Base-by-base conservation (phyloP, 2,113 vertebrate species). In the Typhlomys cinereus region DNA sequence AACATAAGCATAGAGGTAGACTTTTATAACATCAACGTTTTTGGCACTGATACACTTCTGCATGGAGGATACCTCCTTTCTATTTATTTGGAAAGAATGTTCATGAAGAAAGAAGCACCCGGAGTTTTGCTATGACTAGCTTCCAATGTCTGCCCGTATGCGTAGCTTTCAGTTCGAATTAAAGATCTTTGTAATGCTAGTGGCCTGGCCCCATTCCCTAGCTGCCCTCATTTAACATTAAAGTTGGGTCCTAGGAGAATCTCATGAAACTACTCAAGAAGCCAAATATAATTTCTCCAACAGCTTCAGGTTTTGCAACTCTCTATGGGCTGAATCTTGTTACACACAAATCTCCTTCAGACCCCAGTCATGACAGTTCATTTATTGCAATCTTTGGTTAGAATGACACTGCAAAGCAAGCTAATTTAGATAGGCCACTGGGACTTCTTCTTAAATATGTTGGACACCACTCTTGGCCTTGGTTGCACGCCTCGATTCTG, bases 301-400 rank as follows among this genome's bases (percentile, higher is more conserved):
- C 82, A 95, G 88, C 27, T 92, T 52, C 82, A 85, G 82, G 64
- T 95, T 94, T 95, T 90, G 76, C 48, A 95, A 86, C 82, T 88
- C 62, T 94, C 88, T 85, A 7, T 2, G 13, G 87, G 67, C 74
- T 93, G 94, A 91, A 88, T 88, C 69, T 89, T 85, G 66, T 90
- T 95, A 84, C 85, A 95, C n/a, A 61, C 54, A 95, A 76, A 95
- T 95, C 88, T 85, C 70, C 64, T n/a, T 95, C 61, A 71, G 79
- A 76, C 67, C 61, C 73, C 41, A 93, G 29, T 94, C 52, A 41
- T 87, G 81, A 92, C 85, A 95, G 80, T 59, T 93, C 85, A 86
- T 94, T 95, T 90, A 90, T n/a, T 86, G 82, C 88, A 96, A 67
- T 54, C 70, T 92, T 89, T 92, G 85, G 74, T n/a, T 84, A 85